Evolutionary conservation across 2,113 vertebrate species (phyloP).

Genomic region (Petrocephalus microphthalmus): DNA sequence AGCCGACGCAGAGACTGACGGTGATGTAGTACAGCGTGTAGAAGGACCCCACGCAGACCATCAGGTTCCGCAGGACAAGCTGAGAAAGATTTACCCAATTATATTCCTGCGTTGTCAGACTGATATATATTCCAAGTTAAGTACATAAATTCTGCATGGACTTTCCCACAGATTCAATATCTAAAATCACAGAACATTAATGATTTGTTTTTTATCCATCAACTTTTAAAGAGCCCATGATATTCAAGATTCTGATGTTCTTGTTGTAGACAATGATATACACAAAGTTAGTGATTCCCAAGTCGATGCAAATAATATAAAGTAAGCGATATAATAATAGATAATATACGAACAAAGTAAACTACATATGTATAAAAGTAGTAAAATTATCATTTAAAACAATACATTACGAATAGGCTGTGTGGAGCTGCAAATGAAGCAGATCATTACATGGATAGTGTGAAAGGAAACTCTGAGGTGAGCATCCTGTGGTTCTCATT

Average conservation of each 20-base stretch:
- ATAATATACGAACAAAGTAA: neutral
- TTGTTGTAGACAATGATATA: neutral
- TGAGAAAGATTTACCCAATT: constrained; percentile 32
- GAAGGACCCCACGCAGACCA: constrained; percentile 65
- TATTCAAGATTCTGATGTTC: neutral
- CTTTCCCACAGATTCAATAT: neutral
- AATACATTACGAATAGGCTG: neutral
- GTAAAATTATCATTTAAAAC: neutral
- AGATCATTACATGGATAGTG: neutral
- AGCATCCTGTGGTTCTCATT: neutral
- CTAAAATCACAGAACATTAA: neutral
- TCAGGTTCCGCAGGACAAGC: constrained; percentile 64
- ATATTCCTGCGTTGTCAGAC: neutral
- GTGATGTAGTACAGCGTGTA: constrained; percentile 66
- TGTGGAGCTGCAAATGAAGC: neutral
- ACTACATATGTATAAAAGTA: neutral
- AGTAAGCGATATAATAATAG: neutral
- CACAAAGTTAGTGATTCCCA: neutral
- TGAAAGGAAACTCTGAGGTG: neutral
- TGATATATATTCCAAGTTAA: neutral
- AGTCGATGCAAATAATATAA: neutral
- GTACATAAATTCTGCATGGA: neutral
- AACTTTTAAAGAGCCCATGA: neutral
- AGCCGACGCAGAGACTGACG: constrained; percentile 63
- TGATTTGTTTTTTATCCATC: neutral